Conservation (phyloP, 1,140 invertebrate species). For the Myzus persicae region DNA sequence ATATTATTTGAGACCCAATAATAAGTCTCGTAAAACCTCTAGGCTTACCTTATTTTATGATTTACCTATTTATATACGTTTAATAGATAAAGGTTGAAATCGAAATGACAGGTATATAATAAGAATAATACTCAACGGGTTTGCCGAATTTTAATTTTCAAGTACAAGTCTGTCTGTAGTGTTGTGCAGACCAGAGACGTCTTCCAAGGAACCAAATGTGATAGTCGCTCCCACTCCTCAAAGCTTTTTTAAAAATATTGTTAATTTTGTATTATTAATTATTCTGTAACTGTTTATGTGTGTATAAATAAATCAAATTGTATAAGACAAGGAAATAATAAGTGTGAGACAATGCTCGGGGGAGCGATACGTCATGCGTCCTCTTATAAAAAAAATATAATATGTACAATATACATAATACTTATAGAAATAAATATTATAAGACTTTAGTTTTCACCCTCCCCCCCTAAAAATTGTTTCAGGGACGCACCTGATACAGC, state of each 20-base stretch:
- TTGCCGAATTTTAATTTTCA: neutral
- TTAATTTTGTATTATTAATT: neutral
- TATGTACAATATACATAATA: too few relatives aligned
- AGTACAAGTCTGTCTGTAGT: neutral
- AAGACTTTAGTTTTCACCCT: too few relatives aligned
- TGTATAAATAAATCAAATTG: too few relatives aligned
- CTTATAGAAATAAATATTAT: too few relatives aligned
- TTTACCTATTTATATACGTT: too few relatives aligned
- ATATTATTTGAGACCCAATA: neutral
- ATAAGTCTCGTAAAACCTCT: neutral
- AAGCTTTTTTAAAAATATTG: neutral
- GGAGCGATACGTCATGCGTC: too few relatives aligned
- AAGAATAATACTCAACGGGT: neutral
- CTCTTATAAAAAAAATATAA: too few relatives aligned
- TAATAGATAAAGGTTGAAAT: neutral
- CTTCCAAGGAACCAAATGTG: neutral
- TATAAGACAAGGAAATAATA: too few relatives aligned
- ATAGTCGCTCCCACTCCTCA: neutral
- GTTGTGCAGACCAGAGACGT: rapidly evolving
- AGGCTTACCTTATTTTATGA: neutral
- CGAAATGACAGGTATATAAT: neutral
- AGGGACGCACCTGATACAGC: too few relatives aligned
- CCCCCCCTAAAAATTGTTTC: too few relatives aligned
- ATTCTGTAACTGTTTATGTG: too few relatives aligned
- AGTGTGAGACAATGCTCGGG: too few relatives aligned